Evolutionary conservation across 2,797 vertebrate genomes (phyloP), one percentile per base, ranked within the genome.

Genomic region (Oryzias sinensis): DNA sequence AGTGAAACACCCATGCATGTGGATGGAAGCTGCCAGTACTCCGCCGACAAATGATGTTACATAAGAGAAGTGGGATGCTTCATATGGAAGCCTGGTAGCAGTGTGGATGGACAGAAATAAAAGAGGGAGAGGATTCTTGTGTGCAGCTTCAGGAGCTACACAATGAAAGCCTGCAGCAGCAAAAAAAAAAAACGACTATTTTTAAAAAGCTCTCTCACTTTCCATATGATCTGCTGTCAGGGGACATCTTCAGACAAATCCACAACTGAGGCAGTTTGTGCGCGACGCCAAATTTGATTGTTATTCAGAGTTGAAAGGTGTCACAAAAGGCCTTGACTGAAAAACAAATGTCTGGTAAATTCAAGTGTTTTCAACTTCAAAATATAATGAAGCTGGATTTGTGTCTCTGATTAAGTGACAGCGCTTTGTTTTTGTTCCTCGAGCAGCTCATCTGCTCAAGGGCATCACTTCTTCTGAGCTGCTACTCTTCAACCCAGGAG

Each of bases 21-120:
- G 68, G 68, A 74, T 72, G 52, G 53, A 85, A 82, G 74, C 75
- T 72, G 73, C 60, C 78, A 77, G 80, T 62, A 62, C 78, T 84
- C 68, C 70, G 72, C 68, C 18, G 37, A 68, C 62, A 80, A 83
- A 83, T 77, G 47, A 64, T 75, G 75, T 87, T 88, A 82, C 76
- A 77, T 87, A 86, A 88, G 76, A 82, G 62, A 78, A 79, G 83
- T 87, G 83, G 84, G 83, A 80, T 75, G 87, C 62, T 82, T 77
- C 70, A 56, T 77, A 82, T 62, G 74, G 60, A 73, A 78, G 72
- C 64, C 71, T 70, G 76, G 69, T 70, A 62, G 77, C 41, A 9
- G 51, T 79, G 72, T 75, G 69, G 63, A 76, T 69, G 69, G 70
- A 77, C 55, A 47, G 73, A 76, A 79, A 84, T 73, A 75, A 78